A percentile compares a stretch with the other conserved stretches of the same genome.
Conservation (phyloP, 2,113 vertebrate species). For the Craseonycteris thonglongyai region DNA sequence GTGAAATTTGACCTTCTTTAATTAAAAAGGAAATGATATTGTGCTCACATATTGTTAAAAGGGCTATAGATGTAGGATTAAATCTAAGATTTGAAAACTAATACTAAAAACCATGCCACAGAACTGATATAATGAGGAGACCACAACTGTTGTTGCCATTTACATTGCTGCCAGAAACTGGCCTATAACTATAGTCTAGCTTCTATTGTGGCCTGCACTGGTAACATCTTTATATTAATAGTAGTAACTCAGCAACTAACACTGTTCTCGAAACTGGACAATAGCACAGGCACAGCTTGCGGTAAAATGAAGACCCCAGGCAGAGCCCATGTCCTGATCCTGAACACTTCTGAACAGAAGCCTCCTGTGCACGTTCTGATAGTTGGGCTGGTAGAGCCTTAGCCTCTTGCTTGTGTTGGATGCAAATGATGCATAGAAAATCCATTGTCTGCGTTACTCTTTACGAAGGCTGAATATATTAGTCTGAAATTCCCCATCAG, state of each 20-base stretch:
- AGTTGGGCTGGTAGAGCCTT: not conserved
- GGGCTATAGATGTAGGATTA: not conserved
- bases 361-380: not conserved
- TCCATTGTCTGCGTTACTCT: not conserved
- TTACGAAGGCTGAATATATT: not conserved
- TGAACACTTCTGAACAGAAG: not conserved
- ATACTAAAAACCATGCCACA: not conserved
- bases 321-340: not conserved
- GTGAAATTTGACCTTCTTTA: not conserved
- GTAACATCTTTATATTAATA: not conserved
- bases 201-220: rapidly evolving
- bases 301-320: not conserved
- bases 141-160: not conserved
- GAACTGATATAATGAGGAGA: not conserved
- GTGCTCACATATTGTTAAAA: not conserved
- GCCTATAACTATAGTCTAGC: not conserved
- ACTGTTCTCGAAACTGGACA: not conserved
- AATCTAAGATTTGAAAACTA: not conserved
- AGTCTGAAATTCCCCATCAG: not conserved
- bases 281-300: not conserved
- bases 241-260: not conserved
- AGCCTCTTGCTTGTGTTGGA: not conserved
- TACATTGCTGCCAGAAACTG: not conserved
- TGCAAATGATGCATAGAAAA: not conserved
- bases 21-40: not conserved